phyloP scores from a whole-genome alignment of 1,140 invertebrate genomes.

The Calycopis cecrops region DNA sequence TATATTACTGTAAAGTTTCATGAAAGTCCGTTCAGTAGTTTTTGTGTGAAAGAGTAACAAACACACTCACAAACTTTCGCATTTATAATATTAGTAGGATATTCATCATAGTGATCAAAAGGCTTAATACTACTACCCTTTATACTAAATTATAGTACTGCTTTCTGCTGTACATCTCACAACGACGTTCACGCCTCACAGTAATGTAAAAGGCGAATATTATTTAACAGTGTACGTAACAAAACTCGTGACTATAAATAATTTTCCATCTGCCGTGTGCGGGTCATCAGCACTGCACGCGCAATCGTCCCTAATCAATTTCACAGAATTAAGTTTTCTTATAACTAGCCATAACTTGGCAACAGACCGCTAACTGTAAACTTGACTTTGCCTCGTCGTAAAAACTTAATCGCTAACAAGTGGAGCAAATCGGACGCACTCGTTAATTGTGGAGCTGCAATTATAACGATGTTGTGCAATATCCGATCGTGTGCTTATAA shows the following conservation, averaged over 20 bases:
- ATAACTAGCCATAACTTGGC: constrained; percentile 51
- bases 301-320: constrained; percentile 44
- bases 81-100: too few species aligned
- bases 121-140: too few species aligned
- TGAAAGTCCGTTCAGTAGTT: too few species aligned
- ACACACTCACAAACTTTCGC: too few species aligned
- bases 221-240: background rate
- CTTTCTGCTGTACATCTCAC: too few species aligned
- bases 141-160: too few species aligned
- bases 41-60: too few species aligned
- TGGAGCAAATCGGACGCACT: constrained; percentile 66
- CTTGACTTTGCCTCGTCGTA: constrained; percentile 49
- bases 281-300: constrained; percentile 25
- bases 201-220: background rate
- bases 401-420: constrained; percentile 70
- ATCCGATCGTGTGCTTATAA: constrained; percentile 44
- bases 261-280: background rate
- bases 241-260: background rate
- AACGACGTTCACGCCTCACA: too few species aligned
- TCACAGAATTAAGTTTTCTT: constrained; percentile 38
- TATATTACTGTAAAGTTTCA: too few species aligned
- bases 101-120: too few species aligned
- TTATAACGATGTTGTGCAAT: constrained; percentile 68
- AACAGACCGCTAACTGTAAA: constrained; percentile 62
- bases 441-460: constrained; percentile 53